These are phyloP conservation scores for Cloeon dipterum DNA, from an alignment of 2,888 invertebrate genomes.

Conservation along the genomic window DNA sequence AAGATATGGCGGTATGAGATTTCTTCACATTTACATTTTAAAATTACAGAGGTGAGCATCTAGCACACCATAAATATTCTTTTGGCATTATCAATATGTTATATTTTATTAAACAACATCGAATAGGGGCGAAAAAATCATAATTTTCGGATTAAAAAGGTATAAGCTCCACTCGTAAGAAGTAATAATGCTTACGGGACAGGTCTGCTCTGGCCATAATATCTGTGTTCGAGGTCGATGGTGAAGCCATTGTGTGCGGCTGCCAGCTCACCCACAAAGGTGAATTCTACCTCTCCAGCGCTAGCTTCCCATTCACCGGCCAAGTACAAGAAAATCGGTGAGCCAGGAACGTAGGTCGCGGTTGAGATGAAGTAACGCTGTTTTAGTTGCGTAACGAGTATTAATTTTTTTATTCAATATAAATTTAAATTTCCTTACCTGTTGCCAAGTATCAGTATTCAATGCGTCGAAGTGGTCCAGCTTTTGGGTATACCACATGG, in stretches of 20 bases:
- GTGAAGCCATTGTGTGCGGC: conserved; percentile 18
- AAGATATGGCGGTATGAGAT: too few relatives aligned
- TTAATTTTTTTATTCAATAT: not conserved
- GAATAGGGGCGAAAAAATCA: too few relatives aligned
- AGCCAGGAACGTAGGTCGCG: conserved; percentile 19
- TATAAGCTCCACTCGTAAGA: not conserved
- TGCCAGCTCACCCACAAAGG: conserved; percentile 17
- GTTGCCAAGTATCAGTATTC: conserved; percentile 20
- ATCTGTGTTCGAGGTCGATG: conserved; percentile 24
- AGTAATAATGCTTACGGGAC: conserved; percentile 16
- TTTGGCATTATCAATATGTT: too few relatives aligned
- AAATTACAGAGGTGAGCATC: too few relatives aligned
- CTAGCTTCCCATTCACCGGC: conserved; percentile 22
- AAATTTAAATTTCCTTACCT: conserved; percentile 13
- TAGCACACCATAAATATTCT: too few relatives aligned
- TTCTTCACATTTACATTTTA: too few relatives aligned
- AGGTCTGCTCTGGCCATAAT: conserved; percentile 25
- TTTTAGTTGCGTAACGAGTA: too few relatives aligned
- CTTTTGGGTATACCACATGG: conserved; percentile 16
- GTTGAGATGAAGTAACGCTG: conserved; percentile 23
- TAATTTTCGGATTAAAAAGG: too few relatives aligned
- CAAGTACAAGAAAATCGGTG: conserved; percentile 26
- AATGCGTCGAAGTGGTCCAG: conserved; percentile 24
- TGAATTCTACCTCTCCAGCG: conserved; percentile 20
- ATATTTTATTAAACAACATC: too few relatives aligned